Percentiles rank a stretch among this genome's conserved stretches.
These are phyloP conservation scores for Syngnathus acus DNA, from an alignment of 2,797 vertebrate species.

Conservation along the genomic window DNA sequence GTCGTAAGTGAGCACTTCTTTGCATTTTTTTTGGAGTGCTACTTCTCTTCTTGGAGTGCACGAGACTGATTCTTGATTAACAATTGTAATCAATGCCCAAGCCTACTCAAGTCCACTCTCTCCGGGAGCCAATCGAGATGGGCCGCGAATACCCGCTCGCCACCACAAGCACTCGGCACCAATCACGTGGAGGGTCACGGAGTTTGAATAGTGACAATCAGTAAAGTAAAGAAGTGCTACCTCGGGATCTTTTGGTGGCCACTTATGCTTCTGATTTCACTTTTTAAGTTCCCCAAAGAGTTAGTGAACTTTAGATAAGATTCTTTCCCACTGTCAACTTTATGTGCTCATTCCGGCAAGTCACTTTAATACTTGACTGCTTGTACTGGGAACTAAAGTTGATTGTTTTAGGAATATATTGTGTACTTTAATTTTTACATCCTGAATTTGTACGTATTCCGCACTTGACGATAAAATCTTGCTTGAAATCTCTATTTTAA, in stretches of 20 bases:
- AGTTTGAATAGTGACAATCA: slow-evolving; percentile 52
- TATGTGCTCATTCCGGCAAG: background rate
- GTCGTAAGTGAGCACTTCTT: slow-evolving; percentile 36
- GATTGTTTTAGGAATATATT: background rate
- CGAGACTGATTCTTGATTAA: slow-evolving; percentile 73
- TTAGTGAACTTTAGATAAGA: background rate
- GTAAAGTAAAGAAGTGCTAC: slow-evolving; percentile 25
- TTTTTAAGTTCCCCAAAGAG: background rate
- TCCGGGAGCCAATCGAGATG: slow-evolving; percentile 47
- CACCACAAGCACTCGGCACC: slow-evolving; percentile 43
- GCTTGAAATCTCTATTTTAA: slow-evolving; percentile 24
- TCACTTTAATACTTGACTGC: background rate
- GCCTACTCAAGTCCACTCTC: slow-evolving; percentile 50
- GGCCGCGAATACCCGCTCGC: slow-evolving; percentile 44
- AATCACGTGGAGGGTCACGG: slow-evolving; percentile 57
- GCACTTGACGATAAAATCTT: background rate
- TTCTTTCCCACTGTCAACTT: background rate
- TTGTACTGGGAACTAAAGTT: background rate
- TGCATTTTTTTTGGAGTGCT: slow-evolving; percentile 42
- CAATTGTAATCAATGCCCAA: slow-evolving; percentile 71
- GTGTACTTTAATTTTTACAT: no score
- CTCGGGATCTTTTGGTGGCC: background rate
- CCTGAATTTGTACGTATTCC: no score
- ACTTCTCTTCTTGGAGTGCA: slow-evolving; percentile 58
- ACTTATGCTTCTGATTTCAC: slow-evolving; percentile 2